Conservation (phyloP, 2,797 vertebrate genomes). For the Momotus momota region DNA sequence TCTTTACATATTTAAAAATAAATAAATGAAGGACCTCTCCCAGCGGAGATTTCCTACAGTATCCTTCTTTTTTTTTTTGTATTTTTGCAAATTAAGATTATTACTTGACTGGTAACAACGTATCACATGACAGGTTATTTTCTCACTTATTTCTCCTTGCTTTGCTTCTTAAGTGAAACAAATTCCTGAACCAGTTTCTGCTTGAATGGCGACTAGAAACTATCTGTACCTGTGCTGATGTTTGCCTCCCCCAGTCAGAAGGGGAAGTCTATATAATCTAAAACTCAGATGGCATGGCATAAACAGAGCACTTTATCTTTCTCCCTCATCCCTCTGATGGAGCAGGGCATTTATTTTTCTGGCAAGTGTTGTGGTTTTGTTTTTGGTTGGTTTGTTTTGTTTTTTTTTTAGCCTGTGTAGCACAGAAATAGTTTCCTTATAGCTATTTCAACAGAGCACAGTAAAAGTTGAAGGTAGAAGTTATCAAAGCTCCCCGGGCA, state of each 20-base stretch:
- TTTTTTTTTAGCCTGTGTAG: constrained; percentile 36
- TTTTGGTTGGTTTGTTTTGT: neutral
- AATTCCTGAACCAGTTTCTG: neutral
- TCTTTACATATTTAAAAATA: neutral
- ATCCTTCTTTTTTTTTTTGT: neutral
- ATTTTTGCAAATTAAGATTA: neutral
- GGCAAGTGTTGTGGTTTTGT: neutral
- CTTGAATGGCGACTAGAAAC: neutral
- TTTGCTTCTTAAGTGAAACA: neutral
- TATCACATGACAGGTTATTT: neutral
- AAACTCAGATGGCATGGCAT: neutral
- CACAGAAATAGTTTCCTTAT: constrained; percentile 31
- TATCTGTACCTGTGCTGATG: no score
- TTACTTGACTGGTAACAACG: neutral
- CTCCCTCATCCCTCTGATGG: neutral
- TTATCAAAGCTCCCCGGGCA: constrained; percentile 32
- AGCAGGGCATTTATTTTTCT: constrained; percentile 34
- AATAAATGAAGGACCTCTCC: neutral
- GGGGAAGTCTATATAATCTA: neutral
- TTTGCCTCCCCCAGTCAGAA: neutral
- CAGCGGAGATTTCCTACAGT: neutral
- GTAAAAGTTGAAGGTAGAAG: constrained; percentile 37
- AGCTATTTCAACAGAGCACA: constrained; percentile 27
- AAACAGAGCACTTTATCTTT: constrained; percentile 22
- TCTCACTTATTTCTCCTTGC: neutral